phyloP scores from a whole-genome alignment of 1,140 invertebrate species.

The Myzus persicae region DNA sequence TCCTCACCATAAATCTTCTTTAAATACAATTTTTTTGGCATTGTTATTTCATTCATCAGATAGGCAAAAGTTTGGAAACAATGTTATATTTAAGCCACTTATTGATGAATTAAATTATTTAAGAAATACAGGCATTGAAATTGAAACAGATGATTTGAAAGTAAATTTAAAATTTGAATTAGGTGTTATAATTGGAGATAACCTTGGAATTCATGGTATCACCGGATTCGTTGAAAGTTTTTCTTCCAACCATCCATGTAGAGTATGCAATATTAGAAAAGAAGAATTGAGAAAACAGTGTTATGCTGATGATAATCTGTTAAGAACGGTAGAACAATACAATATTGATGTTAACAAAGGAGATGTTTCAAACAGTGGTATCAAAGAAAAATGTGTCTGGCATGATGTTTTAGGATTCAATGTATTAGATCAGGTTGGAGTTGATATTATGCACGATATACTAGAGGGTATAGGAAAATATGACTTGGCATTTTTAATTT shows the following conservation, averaged over 20 bases:
- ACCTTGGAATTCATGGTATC: not conserved
- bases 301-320: not conserved
- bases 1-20: constrained; percentile 60
- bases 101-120: constrained; percentile 59
- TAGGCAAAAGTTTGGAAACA: constrained; percentile 61
- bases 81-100: constrained; percentile 64
- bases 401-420: not conserved
- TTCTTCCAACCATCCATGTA: not conserved
- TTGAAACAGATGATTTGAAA: not conserved
- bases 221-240: not conserved
- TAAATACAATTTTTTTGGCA: constrained; percentile 62
- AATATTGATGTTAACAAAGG: not conserved
- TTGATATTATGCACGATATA: constrained; percentile 22
- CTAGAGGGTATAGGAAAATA: not conserved
- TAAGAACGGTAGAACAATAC: not conserved
- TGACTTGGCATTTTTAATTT: not conserved
- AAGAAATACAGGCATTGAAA: constrained; percentile 1
- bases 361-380: not conserved
- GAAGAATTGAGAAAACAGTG: not conserved
- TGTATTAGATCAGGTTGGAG: not conserved
- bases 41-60: constrained; percentile 61
- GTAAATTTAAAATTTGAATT: constrained; percentile 1
- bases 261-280: not conserved
- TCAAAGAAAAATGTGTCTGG: constrained; percentile 18
- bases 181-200: not conserved